Percentiles rank a stretch among this genome's conserved stretches.
These are phyloP conservation scores for Megalops cyprinoides DNA, from an alignment of 2,797 vertebrate genomes.

Conservation along the genomic window DNA sequence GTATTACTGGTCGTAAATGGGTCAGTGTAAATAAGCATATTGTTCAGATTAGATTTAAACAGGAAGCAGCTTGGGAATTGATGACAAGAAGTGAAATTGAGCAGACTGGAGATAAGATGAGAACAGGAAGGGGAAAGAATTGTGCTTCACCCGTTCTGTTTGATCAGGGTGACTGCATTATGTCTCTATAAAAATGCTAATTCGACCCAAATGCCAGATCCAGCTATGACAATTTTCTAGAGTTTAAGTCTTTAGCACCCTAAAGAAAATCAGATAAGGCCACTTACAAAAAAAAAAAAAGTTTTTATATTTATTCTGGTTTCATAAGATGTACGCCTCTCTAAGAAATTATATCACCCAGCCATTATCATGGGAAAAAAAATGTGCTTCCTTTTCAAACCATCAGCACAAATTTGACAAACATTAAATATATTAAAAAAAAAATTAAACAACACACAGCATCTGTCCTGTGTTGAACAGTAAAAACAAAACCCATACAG, in stretches of 20 bases:
- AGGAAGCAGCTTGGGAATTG: constrained; percentile 4
- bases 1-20: constrained; percentile 4
- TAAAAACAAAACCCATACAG: too few relatives aligned
- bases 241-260: constrained; percentile 36
- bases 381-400: too few relatives aligned
- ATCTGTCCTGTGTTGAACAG: too few relatives aligned
- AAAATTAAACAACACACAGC: too few relatives aligned
- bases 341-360: constrained; percentile 15
- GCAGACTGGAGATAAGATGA: constrained; percentile 43
- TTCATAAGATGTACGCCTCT: constrained; percentile 30
- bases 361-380: not conserved
- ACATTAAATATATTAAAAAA: too few relatives aligned
- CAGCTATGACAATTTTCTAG: constrained; percentile 39
- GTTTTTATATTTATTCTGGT: constrained; percentile 34
- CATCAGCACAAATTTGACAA: too few relatives aligned
- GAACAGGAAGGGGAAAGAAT: constrained; percentile 46
- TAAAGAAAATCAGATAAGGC: constrained; percentile 45
- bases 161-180: constrained; percentile 60
- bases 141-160: constrained; percentile 48
- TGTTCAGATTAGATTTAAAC: constrained; percentile 32
- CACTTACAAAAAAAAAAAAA: constrained; percentile 45
- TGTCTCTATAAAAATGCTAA: constrained; percentile 63
- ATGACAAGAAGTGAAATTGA: constrained; percentile 34
- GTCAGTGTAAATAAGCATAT: constrained; percentile 19
- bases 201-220: constrained; percentile 44